phyloP scores from a whole-genome alignment of 2,797 vertebrate genomes.

The Anomalospiza imberbis region DNA sequence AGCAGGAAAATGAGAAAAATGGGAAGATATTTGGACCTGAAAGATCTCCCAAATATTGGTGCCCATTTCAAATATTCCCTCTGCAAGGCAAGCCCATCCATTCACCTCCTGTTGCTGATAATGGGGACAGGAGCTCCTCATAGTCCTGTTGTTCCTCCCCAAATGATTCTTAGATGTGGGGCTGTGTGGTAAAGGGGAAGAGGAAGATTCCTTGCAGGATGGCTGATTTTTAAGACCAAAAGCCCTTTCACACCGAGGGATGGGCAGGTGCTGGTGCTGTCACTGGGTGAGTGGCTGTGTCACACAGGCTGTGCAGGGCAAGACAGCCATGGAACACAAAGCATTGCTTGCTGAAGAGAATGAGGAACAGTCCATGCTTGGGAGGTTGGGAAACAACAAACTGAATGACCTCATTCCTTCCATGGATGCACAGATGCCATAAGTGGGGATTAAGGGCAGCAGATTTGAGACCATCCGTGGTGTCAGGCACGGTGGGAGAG shows the following conservation, averaged over 20 bases:
- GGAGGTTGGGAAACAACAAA: neutral
- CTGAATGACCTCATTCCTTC: neutral
- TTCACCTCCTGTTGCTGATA: neutral
- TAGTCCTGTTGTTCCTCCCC: accelerated
- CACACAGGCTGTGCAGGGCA: neutral
- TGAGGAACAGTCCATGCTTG: neutral
- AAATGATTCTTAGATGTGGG: neutral
- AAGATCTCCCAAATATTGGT: neutral
- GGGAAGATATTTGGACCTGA: neutral
- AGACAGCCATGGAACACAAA: neutral
- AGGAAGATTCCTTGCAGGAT: neutral
- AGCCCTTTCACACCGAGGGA: neutral
- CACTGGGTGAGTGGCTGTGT: neutral
- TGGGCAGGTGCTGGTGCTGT: neutral
- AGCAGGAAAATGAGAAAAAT: neutral
- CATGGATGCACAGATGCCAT: neutral
- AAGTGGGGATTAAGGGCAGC: neutral
- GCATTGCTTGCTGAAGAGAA: neutral
- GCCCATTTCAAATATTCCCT: neutral
- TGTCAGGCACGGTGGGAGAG: neutral
- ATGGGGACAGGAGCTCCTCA: neutral
- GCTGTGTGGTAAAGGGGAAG: neutral
- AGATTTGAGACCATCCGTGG: neutral
- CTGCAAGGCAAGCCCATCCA: neutral
- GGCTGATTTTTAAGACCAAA: neutral